Conservation (phyloP, 2,888 invertebrate species). For the Emmelina monodactyla region DNA sequence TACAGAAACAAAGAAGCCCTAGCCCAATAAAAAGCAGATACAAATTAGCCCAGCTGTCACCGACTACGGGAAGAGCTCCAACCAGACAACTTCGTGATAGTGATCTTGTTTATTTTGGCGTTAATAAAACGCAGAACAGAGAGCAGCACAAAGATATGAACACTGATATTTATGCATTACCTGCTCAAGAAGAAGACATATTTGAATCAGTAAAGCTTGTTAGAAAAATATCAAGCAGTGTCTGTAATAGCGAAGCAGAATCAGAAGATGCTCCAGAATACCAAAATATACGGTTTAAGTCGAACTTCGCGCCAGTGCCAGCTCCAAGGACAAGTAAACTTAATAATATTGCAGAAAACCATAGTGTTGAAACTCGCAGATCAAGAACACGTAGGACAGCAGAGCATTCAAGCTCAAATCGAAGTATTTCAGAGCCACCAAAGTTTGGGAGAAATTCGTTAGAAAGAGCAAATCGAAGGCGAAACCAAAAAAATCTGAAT, state of each 20-base stretch:
- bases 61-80: conserved; percentile 29
- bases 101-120: conserved; percentile 68
- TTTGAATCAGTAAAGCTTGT: conserved; percentile 50
- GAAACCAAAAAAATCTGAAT: too few species aligned
- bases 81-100: conserved; percentile 64
- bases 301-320: conserved; percentile 35
- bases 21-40: conserved; percentile 23
- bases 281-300: conserved; percentile 40
- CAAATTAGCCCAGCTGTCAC: conserved; percentile 27
- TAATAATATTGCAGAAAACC: conserved; percentile 3
- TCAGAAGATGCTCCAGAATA: conserved; percentile 49
- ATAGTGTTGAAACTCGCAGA: conserved; percentile 23
- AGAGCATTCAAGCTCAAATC: conserved; percentile 18
- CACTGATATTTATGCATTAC: too few species aligned
- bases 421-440: conserved; percentile 47
- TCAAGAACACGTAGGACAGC: conserved; percentile 26
- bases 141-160: neutral
- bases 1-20: conserved; percentile 14
- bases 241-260: conserved; percentile 51
- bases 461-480: conserved; percentile 17
- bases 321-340: conserved; percentile 29
- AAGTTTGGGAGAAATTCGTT: conserved; percentile 24
- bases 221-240: conserved; percentile 44
- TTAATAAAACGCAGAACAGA: conserved; percentile 23
- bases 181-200: conserved; percentile 26